Evolutionary conservation across 1,140 invertebrate species (phyloP).

Genomic region (Drosophila asahinai): DNA sequence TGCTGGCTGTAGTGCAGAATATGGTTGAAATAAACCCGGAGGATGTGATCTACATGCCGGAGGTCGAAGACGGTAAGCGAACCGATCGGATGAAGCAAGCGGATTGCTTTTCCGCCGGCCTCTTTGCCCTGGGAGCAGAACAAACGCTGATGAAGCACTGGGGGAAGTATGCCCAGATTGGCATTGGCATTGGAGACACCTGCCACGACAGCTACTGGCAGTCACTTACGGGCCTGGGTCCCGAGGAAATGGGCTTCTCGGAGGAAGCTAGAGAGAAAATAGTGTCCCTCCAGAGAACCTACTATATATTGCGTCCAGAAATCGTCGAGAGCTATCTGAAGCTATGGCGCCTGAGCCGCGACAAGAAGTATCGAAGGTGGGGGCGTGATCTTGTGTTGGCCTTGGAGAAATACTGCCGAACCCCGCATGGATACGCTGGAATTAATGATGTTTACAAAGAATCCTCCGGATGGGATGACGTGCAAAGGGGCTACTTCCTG

Average conservation of each 20-base stretch:
- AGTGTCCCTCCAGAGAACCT: slow-evolving; percentile 91
- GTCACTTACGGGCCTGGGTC: slow-evolving; percentile 94
- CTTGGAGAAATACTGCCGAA: slow-evolving; percentile 96
- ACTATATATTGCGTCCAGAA: slow-evolving; percentile 98
- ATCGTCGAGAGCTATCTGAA: slow-evolving; percentile 98
- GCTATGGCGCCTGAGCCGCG: slow-evolving; percentile 97
- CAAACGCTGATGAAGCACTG: slow-evolving; percentile 87
- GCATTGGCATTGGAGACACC: slow-evolving; percentile 94
- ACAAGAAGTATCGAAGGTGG: slow-evolving; percentile 98
- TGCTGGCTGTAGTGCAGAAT: slow-evolving; percentile 90
- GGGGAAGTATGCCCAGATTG: slow-evolving; percentile 93
- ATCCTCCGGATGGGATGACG: slow-evolving; percentile 95
- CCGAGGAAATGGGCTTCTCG: slow-evolving; percentile 91
- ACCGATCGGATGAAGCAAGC: slow-evolving; percentile 99
- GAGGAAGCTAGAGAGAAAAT: slow-evolving; percentile 91
- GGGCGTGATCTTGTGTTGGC: slow-evolving; percentile 97
- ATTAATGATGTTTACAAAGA: slow-evolving; percentile 96
- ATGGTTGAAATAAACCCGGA: slow-evolving; percentile 92
- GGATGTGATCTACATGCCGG: slow-evolving; percentile 95
- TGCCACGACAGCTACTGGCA: slow-evolving; percentile 98
- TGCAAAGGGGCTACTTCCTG: slow-evolving; percentile 98
- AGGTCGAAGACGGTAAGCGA: slow-evolving; percentile 94
- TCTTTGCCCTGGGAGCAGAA: slow-evolving; percentile 95
- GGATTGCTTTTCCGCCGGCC: slow-evolving; percentile 97
- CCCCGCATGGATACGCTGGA: slow-evolving; percentile 95